phyloP scores from a whole-genome alignment of 1,140 invertebrate species.

The Lethocerus indicus region DNA sequence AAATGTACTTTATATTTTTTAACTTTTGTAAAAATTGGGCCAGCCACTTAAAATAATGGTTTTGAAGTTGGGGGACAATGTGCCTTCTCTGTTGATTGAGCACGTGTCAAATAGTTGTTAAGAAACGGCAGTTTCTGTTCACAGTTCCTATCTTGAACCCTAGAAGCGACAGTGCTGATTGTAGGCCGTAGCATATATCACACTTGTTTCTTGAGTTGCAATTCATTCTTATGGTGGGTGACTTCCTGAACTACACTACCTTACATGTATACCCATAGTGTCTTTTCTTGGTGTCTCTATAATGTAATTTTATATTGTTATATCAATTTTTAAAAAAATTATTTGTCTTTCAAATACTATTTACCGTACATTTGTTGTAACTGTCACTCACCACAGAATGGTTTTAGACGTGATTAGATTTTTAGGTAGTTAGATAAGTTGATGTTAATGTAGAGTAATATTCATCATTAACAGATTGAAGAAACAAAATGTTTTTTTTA shows the following conservation, averaged over 20 bases:
- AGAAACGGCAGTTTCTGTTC: slow-evolving; percentile 18
- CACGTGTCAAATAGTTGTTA: slow-evolving; percentile 19
- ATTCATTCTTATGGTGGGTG: neutral
- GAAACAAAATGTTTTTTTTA: slow-evolving; percentile 5
- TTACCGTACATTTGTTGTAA: neutral
- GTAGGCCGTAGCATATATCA: slow-evolving; percentile 5
- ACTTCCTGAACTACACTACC: neutral
- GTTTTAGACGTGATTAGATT: slow-evolving; percentile 6
- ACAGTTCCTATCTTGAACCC: slow-evolving; percentile 21
- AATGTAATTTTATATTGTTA: slow-evolving; percentile 1
- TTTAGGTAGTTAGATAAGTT: slow-evolving; percentile 5
- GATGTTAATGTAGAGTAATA: slow-evolving; percentile 1
- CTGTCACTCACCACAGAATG: neutral
- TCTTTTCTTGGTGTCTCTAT: neutral
- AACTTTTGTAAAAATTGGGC: neutral
- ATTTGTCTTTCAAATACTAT: neutral
- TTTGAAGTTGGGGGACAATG: slow-evolving; percentile 13
- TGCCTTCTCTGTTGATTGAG: slow-evolving; percentile 19
- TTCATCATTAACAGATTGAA: neutral
- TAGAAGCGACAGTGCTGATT: slow-evolving; percentile 10
- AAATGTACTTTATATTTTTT: no score
- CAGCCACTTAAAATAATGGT: neutral
- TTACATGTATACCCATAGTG: neutral
- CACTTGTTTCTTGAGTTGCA: slow-evolving; percentile 8
- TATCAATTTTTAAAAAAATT: neutral